Percentiles rank a stretch among this genome's conserved stretches.
Conservation (phyloP, 2,888 invertebrate genomes). For the Lepas anatifera region DNA sequence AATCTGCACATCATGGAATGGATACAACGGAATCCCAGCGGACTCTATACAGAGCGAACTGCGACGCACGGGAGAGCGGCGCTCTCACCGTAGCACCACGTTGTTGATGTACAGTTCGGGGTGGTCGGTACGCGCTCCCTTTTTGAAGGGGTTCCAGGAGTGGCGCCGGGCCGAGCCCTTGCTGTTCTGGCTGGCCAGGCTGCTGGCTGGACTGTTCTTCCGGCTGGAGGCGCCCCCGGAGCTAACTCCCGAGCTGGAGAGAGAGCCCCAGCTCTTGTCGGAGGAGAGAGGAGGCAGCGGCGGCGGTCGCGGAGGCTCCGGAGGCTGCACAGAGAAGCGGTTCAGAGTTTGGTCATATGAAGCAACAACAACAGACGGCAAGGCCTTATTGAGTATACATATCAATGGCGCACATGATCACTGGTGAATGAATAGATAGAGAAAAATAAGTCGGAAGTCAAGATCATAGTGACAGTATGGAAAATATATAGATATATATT, state of each 20-base stretch:
- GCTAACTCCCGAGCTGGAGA: constrained; percentile 6
- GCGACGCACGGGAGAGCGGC: too few relatives aligned
- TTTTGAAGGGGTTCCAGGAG: constrained; percentile 6
- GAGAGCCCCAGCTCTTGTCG: constrained; percentile 5
- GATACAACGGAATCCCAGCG: too few relatives aligned
- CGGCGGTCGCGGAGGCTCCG: constrained; percentile 1
- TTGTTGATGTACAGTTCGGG: constrained; percentile 5
- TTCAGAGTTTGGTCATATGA: too few relatives aligned
- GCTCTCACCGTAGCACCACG: constrained; percentile 1
- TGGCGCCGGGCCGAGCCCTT: constrained; percentile 2
- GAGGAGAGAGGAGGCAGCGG: neutral
- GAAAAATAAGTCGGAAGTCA: too few relatives aligned
- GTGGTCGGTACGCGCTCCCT: neutral
- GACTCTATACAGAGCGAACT: too few relatives aligned
- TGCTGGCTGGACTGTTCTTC: neutral
- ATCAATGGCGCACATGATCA: too few relatives aligned
- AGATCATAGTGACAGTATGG: too few relatives aligned
- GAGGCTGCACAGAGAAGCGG: neutral
- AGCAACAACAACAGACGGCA: too few relatives aligned
- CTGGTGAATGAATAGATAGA: too few relatives aligned
- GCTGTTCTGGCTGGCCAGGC: constrained; percentile 10
- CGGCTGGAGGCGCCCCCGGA: neutral
- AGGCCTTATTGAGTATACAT: too few relatives aligned
- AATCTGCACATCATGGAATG: too few relatives aligned
- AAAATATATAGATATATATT: too few relatives aligned